Evolutionary conservation across 2,797 vertebrate genomes (phyloP).

Genomic region (Molossus molossus): DNA sequence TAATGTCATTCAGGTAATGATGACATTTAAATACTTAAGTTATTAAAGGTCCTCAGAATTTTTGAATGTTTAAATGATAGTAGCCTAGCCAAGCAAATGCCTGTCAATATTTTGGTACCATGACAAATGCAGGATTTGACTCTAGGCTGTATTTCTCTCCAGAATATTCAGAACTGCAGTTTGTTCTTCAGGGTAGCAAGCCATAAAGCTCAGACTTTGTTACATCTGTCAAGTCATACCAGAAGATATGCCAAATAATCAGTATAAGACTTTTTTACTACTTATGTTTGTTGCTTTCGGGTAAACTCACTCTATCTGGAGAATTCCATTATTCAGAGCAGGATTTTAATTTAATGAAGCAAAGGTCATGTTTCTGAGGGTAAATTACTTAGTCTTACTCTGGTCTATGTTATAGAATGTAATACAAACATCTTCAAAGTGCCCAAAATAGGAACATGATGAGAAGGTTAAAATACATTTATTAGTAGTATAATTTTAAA

Average conservation of each 20-base stretch:
- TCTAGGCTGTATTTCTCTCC: not conserved
- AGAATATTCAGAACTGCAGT: not conserved
- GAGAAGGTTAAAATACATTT: not conserved
- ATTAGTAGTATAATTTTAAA: not conserved
- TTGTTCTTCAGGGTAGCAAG: not conserved
- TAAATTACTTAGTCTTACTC: not conserved
- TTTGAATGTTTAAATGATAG: not conserved
- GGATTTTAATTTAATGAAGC: not conserved
- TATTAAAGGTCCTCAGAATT: not conserved
- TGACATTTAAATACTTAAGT: conserved; percentile 9
- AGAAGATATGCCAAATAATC: not conserved
- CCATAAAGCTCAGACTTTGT: not conserved
- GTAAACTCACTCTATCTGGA: not conserved
- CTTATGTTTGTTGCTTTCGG: not conserved
- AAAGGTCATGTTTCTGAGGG: not conserved
- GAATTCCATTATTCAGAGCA: not conserved
- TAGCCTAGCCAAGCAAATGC: not conserved
- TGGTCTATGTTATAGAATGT: not conserved
- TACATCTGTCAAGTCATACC: not conserved
- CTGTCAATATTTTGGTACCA: not conserved
- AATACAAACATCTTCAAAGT: conserved; percentile 10
- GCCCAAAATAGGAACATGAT: not conserved
- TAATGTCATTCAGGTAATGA: not conserved
- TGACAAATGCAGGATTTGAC: not conserved
- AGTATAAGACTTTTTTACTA: not conserved